Percentiles rank a stretch among this genome's conserved stretches.
phyloP scores from a whole-genome alignment of 2,113 vertebrate species.

The Hippotragus niger region DNA sequence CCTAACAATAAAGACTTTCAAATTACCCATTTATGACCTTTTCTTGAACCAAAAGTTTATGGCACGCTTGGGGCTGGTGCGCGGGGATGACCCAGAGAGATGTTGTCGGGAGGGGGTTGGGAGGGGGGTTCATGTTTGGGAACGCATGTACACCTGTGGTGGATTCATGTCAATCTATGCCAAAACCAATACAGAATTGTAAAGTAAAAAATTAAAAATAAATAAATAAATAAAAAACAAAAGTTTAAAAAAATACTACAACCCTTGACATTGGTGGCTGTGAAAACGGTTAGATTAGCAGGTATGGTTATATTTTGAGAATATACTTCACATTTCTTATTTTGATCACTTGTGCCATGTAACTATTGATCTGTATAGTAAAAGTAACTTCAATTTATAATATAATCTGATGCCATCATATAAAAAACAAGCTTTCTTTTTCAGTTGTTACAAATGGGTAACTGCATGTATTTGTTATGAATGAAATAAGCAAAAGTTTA shows the following conservation, averaged over 20 bases:
- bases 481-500: constrained; percentile 4
- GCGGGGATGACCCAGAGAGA: no score
- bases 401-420: not conserved
- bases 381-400: not conserved
- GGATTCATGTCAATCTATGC: no score
- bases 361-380: not conserved
- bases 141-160: no score
- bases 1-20: not conserved
- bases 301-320: not conserved
- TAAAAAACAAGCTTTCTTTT: constrained; percentile 10
- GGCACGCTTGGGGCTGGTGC: no score
- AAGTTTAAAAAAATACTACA: not conserved
- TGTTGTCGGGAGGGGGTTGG: no score
- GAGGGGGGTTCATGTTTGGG: no score
- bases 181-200: no score
- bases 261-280: not conserved
- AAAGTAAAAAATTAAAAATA: no score
- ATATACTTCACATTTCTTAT: not conserved
- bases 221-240: no score
- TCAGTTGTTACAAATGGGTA: not conserved
- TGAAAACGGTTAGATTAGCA: not conserved
- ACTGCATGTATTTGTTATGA: not conserved
- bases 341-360: not conserved
- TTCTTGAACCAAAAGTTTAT: not conserved
- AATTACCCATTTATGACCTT: not conserved